Conservation (phyloP, 2,888 invertebrate genomes). For the Mamestra brassicae region DNA sequence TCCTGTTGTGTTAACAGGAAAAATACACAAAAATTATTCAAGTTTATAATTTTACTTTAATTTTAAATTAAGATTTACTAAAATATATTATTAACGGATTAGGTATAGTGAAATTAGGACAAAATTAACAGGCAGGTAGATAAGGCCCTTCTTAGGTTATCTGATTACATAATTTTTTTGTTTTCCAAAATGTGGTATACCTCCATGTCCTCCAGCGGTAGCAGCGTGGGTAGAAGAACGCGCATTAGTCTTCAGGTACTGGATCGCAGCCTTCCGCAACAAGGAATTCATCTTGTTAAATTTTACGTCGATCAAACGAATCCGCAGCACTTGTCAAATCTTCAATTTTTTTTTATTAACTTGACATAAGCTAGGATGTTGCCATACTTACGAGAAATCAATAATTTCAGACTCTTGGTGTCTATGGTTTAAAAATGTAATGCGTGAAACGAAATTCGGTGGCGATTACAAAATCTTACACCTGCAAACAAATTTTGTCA, state of each 20-base stretch:
- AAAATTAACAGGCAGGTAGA: slow-evolving; percentile 58
- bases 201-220: slow-evolving; percentile 87
- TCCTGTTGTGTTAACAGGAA: too few relatives aligned
- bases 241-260: slow-evolving; percentile 87
- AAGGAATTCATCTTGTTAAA: slow-evolving; percentile 86
- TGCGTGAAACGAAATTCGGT: neutral
- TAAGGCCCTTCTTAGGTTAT: slow-evolving; percentile 81
- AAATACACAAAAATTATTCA: neutral
- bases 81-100: neutral
- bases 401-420: slow-evolving; percentile 5
- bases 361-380: slow-evolving; percentile 33
- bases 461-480: neutral
- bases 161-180: slow-evolving; percentile 85
- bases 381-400: slow-evolving; percentile 29
- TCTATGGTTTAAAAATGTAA: slow-evolving; percentile 6
- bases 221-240: slow-evolving; percentile 84
- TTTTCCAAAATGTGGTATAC: slow-evolving; percentile 69
- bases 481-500: neutral
- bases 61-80: too few relatives aligned
- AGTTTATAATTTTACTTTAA: neutral
- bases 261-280: slow-evolving; percentile 83
- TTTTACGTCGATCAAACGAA: slow-evolving; percentile 10
- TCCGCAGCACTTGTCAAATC: slow-evolving; percentile 36
- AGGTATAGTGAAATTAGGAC: slow-evolving; percentile 17
- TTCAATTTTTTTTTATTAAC: slow-evolving; percentile 17